Base-by-base conservation (phyloP, 2,888 invertebrate genomes). In the Acronicta alni region DNA sequence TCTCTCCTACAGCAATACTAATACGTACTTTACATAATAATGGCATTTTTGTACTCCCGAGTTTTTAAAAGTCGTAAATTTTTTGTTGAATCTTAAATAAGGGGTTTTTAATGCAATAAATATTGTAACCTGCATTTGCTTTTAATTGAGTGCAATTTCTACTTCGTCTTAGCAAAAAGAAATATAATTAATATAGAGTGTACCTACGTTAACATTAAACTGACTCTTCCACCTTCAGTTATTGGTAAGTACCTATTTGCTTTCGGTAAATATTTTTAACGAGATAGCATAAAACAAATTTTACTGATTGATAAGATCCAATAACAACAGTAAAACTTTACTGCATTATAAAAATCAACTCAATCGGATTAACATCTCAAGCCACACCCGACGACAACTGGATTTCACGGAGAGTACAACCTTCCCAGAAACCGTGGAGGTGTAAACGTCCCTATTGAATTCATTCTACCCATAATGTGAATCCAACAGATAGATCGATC, bases 371-470 rank as follows among this genome's bases (percentile, higher is more conserved):
- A 87, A 88, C 77, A 89, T 87, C 82, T 89, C 78, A 69, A 85
- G 75, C 72, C 80, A 84, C 86, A 88, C 84, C 85, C 84, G 92
- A 88, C 82, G 89, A 91, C 89, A 89, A 82, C 81, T 84, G 77
- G 75, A 87, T 91, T 88, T 88, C 85, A 89, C 75, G 79, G 82
- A 67, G 74, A 38, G 64, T 66, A 71, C 61, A 80, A 75, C 88
- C 87, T 92, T 91, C 92, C 81, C 35, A 83, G 91, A 92, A 76
- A 89, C 66, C 76, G 63, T 68, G 67, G 72, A 88, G 89, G 88
- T 89, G 89, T 86, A 89, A 90, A 88, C 82, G 86, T 84, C 75
- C 83, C 83, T 84, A 87, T 88, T 84, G 76, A 85, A 86, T 83
- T 70, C 76, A 84, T 83, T 83, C 80, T 74, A 83, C 72, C 74